Conservation (phyloP, 2,797 vertebrate genomes). For the Ctenopoma multispine region DNA sequence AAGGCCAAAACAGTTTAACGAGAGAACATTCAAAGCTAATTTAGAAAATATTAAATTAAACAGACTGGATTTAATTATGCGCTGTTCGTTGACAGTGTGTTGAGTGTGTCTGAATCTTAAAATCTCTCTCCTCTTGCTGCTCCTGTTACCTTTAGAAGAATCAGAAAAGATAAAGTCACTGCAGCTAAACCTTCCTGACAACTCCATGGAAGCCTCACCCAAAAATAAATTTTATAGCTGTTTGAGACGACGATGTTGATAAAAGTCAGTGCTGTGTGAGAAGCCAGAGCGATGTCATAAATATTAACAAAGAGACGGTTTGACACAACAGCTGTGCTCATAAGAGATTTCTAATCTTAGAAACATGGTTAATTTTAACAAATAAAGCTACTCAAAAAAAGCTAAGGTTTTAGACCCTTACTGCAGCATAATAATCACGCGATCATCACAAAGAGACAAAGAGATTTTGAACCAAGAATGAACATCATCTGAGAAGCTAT, state of each 20-base stretch:
- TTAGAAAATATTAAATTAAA: background rate
- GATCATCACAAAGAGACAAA: background rate
- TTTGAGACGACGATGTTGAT: constrained; percentile 10
- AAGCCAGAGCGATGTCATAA: constrained; percentile 20
- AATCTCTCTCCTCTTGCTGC: constrained; percentile 33
- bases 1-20: background rate
- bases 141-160: constrained; percentile 5
- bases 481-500: background rate
- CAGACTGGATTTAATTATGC: background rate
- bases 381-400: background rate
- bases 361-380: constrained; percentile 36
- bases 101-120: constrained; percentile 26
- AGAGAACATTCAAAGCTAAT: background rate
- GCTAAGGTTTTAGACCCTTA: background rate
- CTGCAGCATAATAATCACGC: background rate
- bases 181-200: constrained; percentile 22
- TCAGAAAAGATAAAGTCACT: background rate
- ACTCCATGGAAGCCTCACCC: background rate
- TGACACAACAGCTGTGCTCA: constrained; percentile 17
- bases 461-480: background rate
- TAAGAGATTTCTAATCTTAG: constrained; percentile 59
- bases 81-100: constrained; percentile 5
- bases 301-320: background rate
- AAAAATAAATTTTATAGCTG: constrained; percentile 47
- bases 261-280: constrained; percentile 26